Percentiles rank a stretch among this genome's conserved stretches.
phyloP scores from a whole-genome alignment of 2,797 vertebrate species.

The Coluber constrictor region DNA sequence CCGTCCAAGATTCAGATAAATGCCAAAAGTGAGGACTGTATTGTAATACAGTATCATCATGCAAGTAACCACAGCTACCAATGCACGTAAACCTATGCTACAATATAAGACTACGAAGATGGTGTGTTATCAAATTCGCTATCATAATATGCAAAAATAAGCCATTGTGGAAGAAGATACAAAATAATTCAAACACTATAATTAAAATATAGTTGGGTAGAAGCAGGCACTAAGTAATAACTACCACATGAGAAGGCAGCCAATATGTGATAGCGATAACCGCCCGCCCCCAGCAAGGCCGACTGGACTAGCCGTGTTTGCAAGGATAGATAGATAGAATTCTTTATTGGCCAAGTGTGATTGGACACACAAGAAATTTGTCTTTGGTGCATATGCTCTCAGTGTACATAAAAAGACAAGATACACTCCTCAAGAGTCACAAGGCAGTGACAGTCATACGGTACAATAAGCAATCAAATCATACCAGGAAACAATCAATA shows the following conservation, averaged over 20 bases:
- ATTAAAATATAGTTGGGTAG: neutral
- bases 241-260: neutral
- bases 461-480: too few relatives aligned
- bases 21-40: neutral
- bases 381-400: too few relatives aligned
- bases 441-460: too few relatives aligned
- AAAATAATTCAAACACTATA: neutral
- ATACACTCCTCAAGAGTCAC: too few relatives aligned
- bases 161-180: neutral
- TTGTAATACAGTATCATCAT: neutral
- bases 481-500: too few relatives aligned
- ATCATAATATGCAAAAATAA: neutral
- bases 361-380: too few relatives aligned
- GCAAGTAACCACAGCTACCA: neutral
- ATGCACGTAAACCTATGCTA: neutral
- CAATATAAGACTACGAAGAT: neutral
- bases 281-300: fast-evolving
- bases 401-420: too few relatives aligned
- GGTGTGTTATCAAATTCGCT: neutral
- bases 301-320: fast-evolving
- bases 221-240: neutral
- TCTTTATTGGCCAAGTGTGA: too few relatives aligned
- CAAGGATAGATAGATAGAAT: too few relatives aligned
- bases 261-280: neutral
- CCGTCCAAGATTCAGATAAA: neutral